Percentiles rank a stretch among this genome's conserved stretches.
These are phyloP conservation scores for Selene dorsalis DNA, from an alignment of 2,797 vertebrate genomes.

Conservation along the genomic window DNA sequence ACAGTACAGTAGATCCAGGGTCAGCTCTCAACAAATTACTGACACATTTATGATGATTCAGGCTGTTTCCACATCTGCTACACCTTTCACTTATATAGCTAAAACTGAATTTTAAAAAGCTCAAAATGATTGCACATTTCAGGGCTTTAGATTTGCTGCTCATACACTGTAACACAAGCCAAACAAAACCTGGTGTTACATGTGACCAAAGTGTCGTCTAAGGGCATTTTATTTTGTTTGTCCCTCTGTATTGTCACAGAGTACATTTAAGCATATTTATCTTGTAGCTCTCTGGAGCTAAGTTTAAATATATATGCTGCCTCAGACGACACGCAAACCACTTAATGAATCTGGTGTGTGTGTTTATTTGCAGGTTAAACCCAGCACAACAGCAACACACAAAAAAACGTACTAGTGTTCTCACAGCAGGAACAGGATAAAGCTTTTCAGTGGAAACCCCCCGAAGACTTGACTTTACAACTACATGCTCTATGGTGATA, in stretches of 20 bases:
- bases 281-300: not conserved
- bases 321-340: not conserved
- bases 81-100: not conserved
- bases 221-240: not conserved
- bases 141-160: not conserved
- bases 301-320: constrained; percentile 2
- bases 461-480: not conserved
- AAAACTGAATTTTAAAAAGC: not conserved
- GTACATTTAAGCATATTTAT: not conserved
- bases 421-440: constrained; percentile 1
- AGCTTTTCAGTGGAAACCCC: constrained; percentile 8
- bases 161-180: not conserved
- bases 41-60: no score
- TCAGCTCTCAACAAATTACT: no score
- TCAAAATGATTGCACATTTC: not conserved
- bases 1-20: not conserved
- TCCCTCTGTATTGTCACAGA: not conserved
- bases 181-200: no score
- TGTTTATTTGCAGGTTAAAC: constrained; percentile 19
- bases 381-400: not conserved
- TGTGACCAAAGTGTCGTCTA: not conserved
- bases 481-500: constrained; percentile 1
- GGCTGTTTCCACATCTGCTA: no score
- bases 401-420: constrained; percentile 9
- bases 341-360: not conserved